Conservation (phyloP, 2,113 vertebrate genomes). For the Aramus guarauna region DNA sequence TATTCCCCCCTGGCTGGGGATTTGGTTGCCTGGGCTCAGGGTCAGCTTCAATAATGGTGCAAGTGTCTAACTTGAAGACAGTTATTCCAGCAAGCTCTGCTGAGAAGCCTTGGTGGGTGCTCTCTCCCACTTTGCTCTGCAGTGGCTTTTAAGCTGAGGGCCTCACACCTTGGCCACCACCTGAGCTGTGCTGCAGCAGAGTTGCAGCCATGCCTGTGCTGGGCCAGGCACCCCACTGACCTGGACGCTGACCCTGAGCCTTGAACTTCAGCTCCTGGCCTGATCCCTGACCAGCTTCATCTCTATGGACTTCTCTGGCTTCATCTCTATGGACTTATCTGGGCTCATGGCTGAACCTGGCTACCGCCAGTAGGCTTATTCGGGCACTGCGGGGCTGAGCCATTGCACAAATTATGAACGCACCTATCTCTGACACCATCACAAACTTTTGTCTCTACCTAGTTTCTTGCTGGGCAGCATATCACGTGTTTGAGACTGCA, state of each 20-base stretch:
- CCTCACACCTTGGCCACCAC: neutral
- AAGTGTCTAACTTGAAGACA: neutral
- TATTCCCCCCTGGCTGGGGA: fast-evolving
- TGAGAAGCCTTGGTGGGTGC: neutral
- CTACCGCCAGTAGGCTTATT: neutral
- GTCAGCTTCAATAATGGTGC: neutral
- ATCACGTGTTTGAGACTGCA: neutral
- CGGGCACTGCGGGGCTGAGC: fast-evolving
- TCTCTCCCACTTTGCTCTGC: neutral
- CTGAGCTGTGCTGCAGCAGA: neutral
- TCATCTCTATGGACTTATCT: neutral
- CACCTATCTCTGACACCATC: fast-evolving
- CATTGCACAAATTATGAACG: neutral
- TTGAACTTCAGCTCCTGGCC: neutral
- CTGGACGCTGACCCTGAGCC: neutral
- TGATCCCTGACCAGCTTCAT: neutral
- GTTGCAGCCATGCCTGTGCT: neutral
- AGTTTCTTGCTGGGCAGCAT: neutral
- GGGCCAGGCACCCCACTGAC: neutral
- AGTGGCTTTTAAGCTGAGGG: neutral
- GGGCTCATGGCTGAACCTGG: neutral
- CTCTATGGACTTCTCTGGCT: neutral
- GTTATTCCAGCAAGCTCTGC: neutral
- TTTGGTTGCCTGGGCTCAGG: neutral
- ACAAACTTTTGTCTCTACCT: neutral